phyloP scores from a whole-genome alignment of 23 tunicate species.

The Diplosoma virens region DNA sequence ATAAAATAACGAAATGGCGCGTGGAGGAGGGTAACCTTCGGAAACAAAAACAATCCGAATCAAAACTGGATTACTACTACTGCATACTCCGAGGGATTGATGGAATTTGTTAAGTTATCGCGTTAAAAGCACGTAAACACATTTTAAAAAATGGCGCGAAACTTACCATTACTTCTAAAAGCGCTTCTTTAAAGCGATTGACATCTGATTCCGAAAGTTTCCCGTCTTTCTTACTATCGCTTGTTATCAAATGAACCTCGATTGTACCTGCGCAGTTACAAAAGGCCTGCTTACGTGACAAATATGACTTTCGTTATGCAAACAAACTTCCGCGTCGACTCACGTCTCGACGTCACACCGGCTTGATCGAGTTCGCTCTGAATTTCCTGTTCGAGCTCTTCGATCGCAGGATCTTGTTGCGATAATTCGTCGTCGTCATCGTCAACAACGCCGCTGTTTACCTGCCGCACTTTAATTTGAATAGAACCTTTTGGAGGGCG shows the following conservation, averaged over 20 bases:
- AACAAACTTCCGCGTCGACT: background rate
- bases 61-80: too few relatives aligned
- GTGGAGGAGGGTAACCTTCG: too few relatives aligned
- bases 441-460: constrained; percentile 14
- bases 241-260: constrained; percentile 56
- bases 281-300: too few relatives aligned
- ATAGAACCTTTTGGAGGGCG: background rate
- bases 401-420: constrained; percentile 46
- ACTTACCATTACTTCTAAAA: constrained; percentile 41
- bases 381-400: constrained; percentile 64
- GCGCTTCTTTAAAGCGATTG: constrained; percentile 42
- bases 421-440: constrained; percentile 22
- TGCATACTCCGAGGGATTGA: too few relatives aligned
- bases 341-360: constrained; percentile 26
- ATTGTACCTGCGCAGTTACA: background rate
- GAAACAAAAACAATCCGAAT: too few relatives aligned
- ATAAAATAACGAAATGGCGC: too few relatives aligned
- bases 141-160: too few relatives aligned
- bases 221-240: background rate
- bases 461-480: constrained; percentile 11
- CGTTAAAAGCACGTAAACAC: too few relatives aligned
- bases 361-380: constrained; percentile 50
- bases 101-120: too few relatives aligned
- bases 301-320: background rate
- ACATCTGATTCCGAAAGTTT: constrained; percentile 18